Conservation (phyloP, 2,888 invertebrate genomes). For the Chloromyia formosa region DNA sequence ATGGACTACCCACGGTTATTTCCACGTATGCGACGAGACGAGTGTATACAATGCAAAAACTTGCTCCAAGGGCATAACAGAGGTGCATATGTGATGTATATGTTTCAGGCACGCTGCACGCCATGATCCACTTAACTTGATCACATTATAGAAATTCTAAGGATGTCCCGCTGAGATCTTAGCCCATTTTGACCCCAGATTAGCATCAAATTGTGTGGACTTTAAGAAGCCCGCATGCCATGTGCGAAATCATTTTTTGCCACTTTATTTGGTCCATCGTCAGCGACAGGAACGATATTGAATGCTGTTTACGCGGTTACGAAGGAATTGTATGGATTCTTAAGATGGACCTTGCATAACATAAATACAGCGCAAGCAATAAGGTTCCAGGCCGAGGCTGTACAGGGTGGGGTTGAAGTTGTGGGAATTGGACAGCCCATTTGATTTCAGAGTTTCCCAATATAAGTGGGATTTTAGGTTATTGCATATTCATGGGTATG, state of each 20-base stretch:
- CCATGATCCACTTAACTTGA: constrained; percentile 40
- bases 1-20: constrained; percentile 18
- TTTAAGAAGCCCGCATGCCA: constrained; percentile 35
- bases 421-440: background rate
- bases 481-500: too few relatives aligned
- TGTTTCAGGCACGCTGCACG: background rate
- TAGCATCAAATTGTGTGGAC: constrained; percentile 41
- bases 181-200: constrained; percentile 39
- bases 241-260: constrained; percentile 34
- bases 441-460: background rate
- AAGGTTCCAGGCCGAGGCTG: too few relatives aligned
- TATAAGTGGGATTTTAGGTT: too few relatives aligned
- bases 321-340: constrained; percentile 2
- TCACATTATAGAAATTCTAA: constrained; percentile 41
- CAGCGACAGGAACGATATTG: background rate
- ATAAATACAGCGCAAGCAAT: too few relatives aligned
- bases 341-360: too few relatives aligned
- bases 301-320: too few relatives aligned
- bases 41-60: background rate
- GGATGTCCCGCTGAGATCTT: constrained; percentile 44
- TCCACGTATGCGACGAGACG: background rate
- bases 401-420: background rate
- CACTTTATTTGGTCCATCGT: constrained; percentile 32
- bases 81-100: constrained; percentile 7
- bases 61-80: background rate